Conservation (phyloP, 2,113 vertebrate species). For the Neotragus pygmaeus region DNA sequence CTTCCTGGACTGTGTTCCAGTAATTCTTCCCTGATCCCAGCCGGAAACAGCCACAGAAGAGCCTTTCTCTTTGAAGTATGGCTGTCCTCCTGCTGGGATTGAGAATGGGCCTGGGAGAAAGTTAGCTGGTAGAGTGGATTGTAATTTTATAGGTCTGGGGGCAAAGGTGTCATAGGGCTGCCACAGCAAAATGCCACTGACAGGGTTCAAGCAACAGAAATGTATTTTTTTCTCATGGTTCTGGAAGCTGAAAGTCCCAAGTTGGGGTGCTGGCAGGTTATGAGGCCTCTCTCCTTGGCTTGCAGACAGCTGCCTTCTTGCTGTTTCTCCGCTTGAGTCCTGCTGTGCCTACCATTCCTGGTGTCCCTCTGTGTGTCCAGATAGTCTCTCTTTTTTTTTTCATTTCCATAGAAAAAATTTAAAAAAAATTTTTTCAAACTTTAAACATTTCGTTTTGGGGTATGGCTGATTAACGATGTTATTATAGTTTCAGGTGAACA, state of each 20-base stretch:
- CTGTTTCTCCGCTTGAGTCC: fast-evolving
- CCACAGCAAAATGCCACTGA: neutral
- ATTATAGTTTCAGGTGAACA: neutral
- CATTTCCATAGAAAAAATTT: neutral
- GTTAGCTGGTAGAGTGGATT: neutral
- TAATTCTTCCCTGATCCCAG: neutral
- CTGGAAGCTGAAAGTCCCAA: neutral
- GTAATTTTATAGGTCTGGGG: neutral
- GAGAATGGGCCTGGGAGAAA: neutral
- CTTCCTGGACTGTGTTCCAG: neutral
- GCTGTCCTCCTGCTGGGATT: neutral
- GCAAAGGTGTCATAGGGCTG: neutral
- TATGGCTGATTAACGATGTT: neutral
- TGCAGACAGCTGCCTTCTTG: neutral
- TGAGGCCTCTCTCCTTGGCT: neutral
- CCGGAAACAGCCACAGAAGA: neutral
- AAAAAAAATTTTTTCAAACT: neutral
- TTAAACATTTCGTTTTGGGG: neutral
- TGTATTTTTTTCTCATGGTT: neutral
- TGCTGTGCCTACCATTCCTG: neutral
- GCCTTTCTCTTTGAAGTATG: neutral
- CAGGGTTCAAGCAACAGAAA: neutral
- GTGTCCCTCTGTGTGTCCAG: neutral
- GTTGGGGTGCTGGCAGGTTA: neutral
- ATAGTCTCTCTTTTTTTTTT: neutral